phyloP scores from a whole-genome alignment of 2,797 vertebrate genomes.

The Sternarchorhynchus goeldii region DNA sequence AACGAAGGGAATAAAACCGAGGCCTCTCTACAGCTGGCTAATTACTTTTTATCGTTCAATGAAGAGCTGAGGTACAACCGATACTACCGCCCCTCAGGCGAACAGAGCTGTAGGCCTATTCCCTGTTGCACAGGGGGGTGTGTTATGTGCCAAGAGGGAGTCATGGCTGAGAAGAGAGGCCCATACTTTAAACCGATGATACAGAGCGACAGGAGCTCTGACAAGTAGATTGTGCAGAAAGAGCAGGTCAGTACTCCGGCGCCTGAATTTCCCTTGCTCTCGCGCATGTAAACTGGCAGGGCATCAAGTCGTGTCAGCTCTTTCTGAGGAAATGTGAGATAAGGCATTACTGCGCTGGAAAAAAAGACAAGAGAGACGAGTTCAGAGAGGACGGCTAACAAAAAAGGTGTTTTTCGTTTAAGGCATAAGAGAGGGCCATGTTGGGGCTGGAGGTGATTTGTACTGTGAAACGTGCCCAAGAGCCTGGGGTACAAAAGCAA shows the following conservation, averaged over 20 bases:
- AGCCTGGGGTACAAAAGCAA: slow-evolving; percentile 11
- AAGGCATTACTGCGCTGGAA: slow-evolving; percentile 6
- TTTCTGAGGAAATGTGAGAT: slow-evolving; percentile 23
- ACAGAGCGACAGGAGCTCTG: slow-evolving; percentile 23
- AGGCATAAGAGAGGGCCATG: slow-evolving; percentile 1
- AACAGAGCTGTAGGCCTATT: slow-evolving; percentile 14
- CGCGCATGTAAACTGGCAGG: slow-evolving; percentile 26
- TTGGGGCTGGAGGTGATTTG: background rate
- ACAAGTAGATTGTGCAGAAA: slow-evolving; percentile 31
- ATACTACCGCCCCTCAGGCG: slow-evolving; percentile 30
- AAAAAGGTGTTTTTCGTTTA: slow-evolving; percentile 3
- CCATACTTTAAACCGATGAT: slow-evolving; percentile 18
- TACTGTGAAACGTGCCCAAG: slow-evolving; percentile 8
- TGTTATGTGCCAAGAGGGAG: background rate
- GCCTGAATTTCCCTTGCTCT: slow-evolving; percentile 18
- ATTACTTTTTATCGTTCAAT: slow-evolving; percentile 46
- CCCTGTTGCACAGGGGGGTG: background rate
- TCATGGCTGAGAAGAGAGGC: slow-evolving; percentile 19
- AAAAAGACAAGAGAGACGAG: background rate
- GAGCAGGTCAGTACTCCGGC: slow-evolving; percentile 23
- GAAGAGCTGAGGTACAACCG: slow-evolving; percentile 33
- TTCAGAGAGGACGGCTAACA: slow-evolving; percentile 4
- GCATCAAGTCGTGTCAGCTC: slow-evolving; percentile 31
- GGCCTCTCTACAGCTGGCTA: slow-evolving; percentile 24
- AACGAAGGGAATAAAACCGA: slow-evolving; percentile 38